Conservation (phyloP, 2,797 vertebrate genomes). For the Scyliorhinus canicula region DNA sequence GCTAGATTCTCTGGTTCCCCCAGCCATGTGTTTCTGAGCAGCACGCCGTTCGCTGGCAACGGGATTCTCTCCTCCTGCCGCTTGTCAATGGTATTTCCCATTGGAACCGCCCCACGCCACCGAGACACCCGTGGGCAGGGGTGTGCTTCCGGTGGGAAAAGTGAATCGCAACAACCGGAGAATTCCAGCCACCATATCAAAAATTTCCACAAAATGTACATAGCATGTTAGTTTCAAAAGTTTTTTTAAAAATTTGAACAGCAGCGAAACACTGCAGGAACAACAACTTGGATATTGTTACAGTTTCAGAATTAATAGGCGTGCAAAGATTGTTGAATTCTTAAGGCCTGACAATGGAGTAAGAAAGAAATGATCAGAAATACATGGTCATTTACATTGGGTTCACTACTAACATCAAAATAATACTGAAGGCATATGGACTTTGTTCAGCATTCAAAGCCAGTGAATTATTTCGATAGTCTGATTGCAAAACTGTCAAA, state of each 20-base stretch:
- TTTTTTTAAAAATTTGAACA: slow-evolving; percentile 55
- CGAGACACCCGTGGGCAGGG: no score
- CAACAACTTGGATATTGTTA: slow-evolving; percentile 50
- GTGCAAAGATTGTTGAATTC: slow-evolving; percentile 57
- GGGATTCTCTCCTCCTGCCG: no score
- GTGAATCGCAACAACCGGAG: no score
- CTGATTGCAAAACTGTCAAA: slow-evolving; percentile 28
- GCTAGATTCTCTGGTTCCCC: no score
- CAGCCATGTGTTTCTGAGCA: no score
- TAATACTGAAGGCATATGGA: neutral
- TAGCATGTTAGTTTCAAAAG: slow-evolving; percentile 54
- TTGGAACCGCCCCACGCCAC: no score
- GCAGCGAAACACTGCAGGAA: slow-evolving; percentile 54
- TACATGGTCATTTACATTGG: slow-evolving; percentile 16
- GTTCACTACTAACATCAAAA: neutral
- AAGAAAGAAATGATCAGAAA: slow-evolving; percentile 47
- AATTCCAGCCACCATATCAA: no score
- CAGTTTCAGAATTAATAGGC: slow-evolving; percentile 53
- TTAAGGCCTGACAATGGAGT: slow-evolving; percentile 42
- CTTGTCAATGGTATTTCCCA: no score
- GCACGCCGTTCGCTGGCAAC: no score
- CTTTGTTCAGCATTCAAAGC: neutral
- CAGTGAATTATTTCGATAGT: neutral
- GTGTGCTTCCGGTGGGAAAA: no score
- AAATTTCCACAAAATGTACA: slow-evolving; percentile 65